phyloP scores from a whole-genome alignment of 2,888 invertebrate genomes.

The Drosophila anomalipes region DNA sequence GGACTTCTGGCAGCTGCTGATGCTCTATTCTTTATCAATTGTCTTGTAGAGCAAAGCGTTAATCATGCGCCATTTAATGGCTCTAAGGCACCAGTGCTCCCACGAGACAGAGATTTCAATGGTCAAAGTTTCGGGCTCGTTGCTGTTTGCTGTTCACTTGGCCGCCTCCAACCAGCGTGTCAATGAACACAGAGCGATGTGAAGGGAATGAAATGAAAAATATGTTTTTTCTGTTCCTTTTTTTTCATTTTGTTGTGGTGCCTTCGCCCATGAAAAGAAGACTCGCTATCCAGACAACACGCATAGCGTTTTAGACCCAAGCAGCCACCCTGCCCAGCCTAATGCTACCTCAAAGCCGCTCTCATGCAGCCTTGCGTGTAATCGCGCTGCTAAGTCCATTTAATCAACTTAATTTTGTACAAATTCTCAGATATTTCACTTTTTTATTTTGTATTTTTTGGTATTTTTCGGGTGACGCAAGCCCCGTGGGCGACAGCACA shows the following conservation, averaged over 20 bases:
- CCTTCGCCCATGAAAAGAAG: constrained; percentile 31
- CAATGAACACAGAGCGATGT: constrained; percentile 51
- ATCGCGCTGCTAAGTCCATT: constrained; percentile 77
- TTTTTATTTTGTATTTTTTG: constrained; percentile 26
- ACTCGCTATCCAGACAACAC: constrained; percentile 41
- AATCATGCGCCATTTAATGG: constrained; percentile 78
- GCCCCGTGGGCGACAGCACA: constrained; percentile 40
- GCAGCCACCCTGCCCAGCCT: neutral
- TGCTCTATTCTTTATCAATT: constrained; percentile 69
- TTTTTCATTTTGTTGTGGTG: constrained; percentile 7
- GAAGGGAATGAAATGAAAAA: constrained; percentile 69
- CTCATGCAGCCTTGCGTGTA: constrained; percentile 69
- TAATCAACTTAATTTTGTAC: constrained; percentile 79
- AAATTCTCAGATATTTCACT: constrained; percentile 71
- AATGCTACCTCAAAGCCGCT: neutral
- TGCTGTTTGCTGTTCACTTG: constrained; percentile 34
- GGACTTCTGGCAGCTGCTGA: constrained; percentile 15
- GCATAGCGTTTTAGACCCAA: constrained; percentile 42
- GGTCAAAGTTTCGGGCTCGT: constrained; percentile 63
- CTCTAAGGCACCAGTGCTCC: constrained; percentile 58
- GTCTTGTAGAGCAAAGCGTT: constrained; percentile 75
- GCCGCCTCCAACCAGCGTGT: constrained; percentile 18
- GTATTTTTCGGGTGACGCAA: constrained; percentile 60
- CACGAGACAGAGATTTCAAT: constrained; percentile 71
- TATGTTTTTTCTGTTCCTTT: constrained; percentile 37